phyloP scores from a whole-genome alignment of 2,888 invertebrate species.

The Neoscelio sp. region DNA sequence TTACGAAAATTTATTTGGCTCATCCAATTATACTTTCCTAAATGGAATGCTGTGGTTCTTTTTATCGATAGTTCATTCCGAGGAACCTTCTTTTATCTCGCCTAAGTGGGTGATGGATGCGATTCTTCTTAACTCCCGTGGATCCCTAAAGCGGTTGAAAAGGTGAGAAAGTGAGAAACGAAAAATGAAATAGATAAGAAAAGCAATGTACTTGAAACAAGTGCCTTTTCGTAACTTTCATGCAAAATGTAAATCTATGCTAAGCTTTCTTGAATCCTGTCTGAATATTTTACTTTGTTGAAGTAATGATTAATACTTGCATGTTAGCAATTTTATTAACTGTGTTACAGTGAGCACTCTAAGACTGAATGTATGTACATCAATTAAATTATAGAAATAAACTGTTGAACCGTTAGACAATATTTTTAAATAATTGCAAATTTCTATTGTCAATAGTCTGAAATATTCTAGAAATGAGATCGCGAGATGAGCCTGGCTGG shows the following conservation, averaged over 20 bases:
- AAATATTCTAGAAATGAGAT: no score
- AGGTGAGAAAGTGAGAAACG: constrained; percentile 52
- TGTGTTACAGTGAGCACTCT: neutral
- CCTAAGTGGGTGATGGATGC: constrained; percentile 77
- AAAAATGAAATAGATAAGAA: constrained; percentile 56
- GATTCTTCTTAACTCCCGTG: constrained; percentile 50
- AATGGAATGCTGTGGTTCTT: constrained; percentile 73
- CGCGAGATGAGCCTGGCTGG: no score
- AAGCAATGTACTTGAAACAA: constrained; percentile 57
- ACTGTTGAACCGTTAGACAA: constrained; percentile 4
- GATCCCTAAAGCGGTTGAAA: constrained; percentile 25
- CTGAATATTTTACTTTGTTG: constrained; percentile 62
- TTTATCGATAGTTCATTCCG: constrained; percentile 75
- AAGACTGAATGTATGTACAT: neutral
- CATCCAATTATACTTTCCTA: constrained; percentile 76
- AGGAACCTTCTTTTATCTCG: constrained; percentile 73
- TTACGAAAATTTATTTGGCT: constrained; percentile 73
- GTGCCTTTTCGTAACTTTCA: constrained; percentile 57
- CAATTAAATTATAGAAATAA: constrained; percentile 11
- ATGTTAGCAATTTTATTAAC: constrained; percentile 38
- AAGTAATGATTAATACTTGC: constrained; percentile 60
- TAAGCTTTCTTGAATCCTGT: constrained; percentile 57
- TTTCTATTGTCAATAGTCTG: no score
- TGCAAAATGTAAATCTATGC: constrained; percentile 74
- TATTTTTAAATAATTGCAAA: neutral